Evolutionary conservation across 1,140 invertebrate species (phyloP).

Genomic region (Formica exsecta): DNA sequence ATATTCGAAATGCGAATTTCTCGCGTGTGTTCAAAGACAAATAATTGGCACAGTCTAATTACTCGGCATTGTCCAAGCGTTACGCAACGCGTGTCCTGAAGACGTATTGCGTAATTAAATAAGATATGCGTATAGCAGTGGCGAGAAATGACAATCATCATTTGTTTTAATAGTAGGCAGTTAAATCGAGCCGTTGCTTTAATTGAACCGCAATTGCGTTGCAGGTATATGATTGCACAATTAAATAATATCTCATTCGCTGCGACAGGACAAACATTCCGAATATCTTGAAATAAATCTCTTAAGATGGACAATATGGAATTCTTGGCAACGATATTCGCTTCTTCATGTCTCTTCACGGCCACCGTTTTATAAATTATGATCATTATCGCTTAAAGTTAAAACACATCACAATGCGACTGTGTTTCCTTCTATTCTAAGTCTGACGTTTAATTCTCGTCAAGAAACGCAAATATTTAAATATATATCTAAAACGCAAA

Average conservation of each 20-base stretch:
- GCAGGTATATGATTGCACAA: slow-evolving; percentile 21
- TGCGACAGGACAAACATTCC: neutral
- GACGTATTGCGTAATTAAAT: slow-evolving; percentile 50
- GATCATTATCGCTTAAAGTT: slow-evolving; percentile 5
- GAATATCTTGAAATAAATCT: neutral
- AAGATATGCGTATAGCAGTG: neutral
- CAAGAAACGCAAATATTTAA: neutral
- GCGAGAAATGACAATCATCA: neutral
- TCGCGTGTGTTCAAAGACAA: neutral
- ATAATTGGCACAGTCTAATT: slow-evolving; percentile 22
- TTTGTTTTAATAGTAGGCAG: slow-evolving; percentile 17
- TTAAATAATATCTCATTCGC: neutral
- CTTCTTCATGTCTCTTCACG: slow-evolving; percentile 1
- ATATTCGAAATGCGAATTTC: neutral
- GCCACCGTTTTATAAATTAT: slow-evolving; percentile 18
- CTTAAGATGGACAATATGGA: neutral
- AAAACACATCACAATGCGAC: neutral
- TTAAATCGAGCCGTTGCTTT: neutral
- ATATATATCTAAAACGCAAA: slow-evolving; percentile 10
- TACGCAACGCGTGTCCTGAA: slow-evolving; percentile 13
- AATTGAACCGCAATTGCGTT: slow-evolving; percentile 1
- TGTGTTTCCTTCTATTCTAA: too few species aligned
- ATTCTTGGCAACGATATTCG: neutral
- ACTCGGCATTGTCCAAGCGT: slow-evolving; percentile 30
- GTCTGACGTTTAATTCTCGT: neutral